phyloP scores from a whole-genome alignment of 2,797 vertebrate genomes.

The Hydrolagus colliei region DNA sequence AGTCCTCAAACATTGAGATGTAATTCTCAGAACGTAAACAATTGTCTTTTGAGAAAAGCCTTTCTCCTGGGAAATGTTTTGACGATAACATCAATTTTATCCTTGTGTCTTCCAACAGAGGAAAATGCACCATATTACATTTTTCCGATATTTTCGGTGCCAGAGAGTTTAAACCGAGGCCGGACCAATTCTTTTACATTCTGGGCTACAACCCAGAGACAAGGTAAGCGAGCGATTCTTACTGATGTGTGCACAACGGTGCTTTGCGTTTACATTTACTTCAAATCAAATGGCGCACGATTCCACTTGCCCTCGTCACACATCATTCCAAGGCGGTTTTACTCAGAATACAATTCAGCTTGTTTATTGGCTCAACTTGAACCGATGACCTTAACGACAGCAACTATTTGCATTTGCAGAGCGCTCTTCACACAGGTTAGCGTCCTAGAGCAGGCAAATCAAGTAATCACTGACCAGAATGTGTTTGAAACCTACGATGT shows the following conservation, averaged over 20 bases:
- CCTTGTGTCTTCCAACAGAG: slow-evolving; percentile 57
- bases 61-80: not conserved
- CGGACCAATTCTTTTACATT: slow-evolving; percentile 99
- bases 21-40: too few species aligned
- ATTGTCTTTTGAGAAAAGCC: too few species aligned
- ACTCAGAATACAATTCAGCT: too few species aligned
- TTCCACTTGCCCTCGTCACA: not conserved
- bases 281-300: not conserved
- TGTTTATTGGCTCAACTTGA: too few species aligned
- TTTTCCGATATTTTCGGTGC: slow-evolving; percentile 99
- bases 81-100: slow-evolving; percentile 1
- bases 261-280: not conserved
- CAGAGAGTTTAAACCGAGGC: slow-evolving; percentile 94
- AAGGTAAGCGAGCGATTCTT: slow-evolving; percentile 66
- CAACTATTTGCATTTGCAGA: too few species aligned
- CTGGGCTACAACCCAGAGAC: slow-evolving; percentile 98
- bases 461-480: too few species aligned
- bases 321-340: not conserved
- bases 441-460: too few species aligned
- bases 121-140: slow-evolving; percentile 98
- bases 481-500: too few species aligned
- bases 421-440: too few species aligned
- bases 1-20: too few species aligned
- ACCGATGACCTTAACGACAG: too few species aligned
- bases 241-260: not conserved